These are phyloP conservation scores for Aix galericulata DNA, from an alignment of 2,113 vertebrate species.

Conservation along the genomic window DNA sequence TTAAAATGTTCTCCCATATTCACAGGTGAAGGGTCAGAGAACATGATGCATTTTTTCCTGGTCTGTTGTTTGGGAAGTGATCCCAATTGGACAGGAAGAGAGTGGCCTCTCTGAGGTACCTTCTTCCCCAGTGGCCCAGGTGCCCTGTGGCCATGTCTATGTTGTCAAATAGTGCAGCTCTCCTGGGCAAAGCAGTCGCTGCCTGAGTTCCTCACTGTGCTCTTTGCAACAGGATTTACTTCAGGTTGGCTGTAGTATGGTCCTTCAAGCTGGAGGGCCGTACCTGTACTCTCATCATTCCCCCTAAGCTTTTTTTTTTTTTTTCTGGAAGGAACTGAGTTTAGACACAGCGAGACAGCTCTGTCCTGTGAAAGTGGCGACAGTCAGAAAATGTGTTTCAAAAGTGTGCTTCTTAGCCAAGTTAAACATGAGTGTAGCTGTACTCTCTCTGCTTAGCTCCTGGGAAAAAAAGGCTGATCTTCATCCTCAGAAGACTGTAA, in stretches of 20 bases:
- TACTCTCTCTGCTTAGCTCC: neutral
- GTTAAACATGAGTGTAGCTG: neutral
- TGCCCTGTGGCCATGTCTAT: neutral
- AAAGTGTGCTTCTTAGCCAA: neutral
- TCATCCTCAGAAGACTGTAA: neutral
- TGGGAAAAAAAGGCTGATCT: neutral
- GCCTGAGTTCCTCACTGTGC: neutral
- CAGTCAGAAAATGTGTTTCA: neutral
- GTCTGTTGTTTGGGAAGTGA: neutral
- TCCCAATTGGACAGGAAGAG: neutral
- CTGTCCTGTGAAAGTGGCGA: neutral
- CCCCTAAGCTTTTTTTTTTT: fast-evolving
- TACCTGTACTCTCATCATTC: neutral
- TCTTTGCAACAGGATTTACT: neutral
- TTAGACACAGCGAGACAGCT: neutral
- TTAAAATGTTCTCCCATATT: neutral
- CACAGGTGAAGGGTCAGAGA: neutral
- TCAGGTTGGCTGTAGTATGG: neutral
- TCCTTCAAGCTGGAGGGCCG: neutral
- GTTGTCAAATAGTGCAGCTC: neutral
- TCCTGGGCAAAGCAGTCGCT: neutral
- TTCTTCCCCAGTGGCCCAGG: neutral
- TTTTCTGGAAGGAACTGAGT: neutral
- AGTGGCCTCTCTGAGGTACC: neutral
- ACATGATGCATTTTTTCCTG: neutral